phyloP scores from a whole-genome alignment of 2,113 vertebrate species.

The Lycaon pictus region DNA sequence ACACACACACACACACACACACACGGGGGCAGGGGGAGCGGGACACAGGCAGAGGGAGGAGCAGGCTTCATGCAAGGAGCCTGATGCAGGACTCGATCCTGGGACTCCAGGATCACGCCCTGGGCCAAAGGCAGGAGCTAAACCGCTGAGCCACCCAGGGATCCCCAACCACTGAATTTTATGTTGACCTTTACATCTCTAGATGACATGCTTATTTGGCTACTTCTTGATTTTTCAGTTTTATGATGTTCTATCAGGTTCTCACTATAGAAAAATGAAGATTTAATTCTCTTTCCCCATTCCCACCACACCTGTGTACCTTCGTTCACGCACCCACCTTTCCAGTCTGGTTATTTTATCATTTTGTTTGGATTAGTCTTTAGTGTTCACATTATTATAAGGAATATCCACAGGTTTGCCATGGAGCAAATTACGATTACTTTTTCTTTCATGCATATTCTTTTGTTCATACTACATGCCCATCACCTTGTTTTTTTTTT shows the following conservation, averaged over 20 bases:
- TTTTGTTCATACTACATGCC: not conserved
- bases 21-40: too few relatives aligned
- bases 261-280: not conserved
- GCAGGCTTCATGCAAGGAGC: too few relatives aligned
- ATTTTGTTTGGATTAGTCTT: not conserved
- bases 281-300: not conserved
- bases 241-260: not conserved
- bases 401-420: not conserved
- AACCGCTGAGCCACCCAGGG: too few relatives aligned
- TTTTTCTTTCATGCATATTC: not conserved
- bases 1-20: too few relatives aligned
- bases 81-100: too few relatives aligned
- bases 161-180: not conserved
- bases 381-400: not conserved
- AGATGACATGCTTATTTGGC: not conserved
- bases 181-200: slow-evolving; percentile 15
- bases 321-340: not conserved
- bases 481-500: not conserved
- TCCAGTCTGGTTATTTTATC: not conserved
- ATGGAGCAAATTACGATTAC: not conserved
- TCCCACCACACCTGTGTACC: not conserved
- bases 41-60: too few relatives aligned
- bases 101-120: too few relatives aligned
- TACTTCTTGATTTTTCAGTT: not conserved
- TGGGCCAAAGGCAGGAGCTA: too few relatives aligned